A percentile compares a stretch with the other conserved stretches of the same genome.
Evolutionary conservation across 2,797 vertebrate genomes (phyloP).

Genomic region (Sphenodon punctatus): DNA sequence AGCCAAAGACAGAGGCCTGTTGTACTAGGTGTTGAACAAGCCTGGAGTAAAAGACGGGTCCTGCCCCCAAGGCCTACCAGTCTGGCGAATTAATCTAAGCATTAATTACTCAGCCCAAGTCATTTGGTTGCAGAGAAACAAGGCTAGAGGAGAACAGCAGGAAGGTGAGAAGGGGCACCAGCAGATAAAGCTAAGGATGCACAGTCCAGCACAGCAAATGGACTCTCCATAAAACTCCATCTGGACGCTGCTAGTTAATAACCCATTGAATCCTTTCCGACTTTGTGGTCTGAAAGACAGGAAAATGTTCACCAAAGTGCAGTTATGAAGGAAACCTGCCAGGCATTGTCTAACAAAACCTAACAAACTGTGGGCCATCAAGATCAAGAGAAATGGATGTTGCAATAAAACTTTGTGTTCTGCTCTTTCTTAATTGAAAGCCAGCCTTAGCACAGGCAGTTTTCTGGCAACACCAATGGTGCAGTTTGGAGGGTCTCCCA

Average conservation of each 20-base stretch:
- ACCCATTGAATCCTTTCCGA: neutral
- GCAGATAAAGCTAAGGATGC: too few species aligned
- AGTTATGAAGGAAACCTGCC: neutral
- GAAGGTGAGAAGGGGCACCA: neutral
- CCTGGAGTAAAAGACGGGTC: neutral
- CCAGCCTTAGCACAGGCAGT: neutral
- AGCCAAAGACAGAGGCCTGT: too few species aligned
- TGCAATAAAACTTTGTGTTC: neutral
- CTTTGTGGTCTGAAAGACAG: neutral
- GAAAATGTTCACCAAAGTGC: neutral
- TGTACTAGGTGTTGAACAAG: too few species aligned
- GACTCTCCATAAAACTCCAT: neutral
- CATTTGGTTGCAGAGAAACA: neutral
- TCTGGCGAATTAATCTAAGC: too few species aligned
- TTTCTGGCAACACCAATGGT: neutral
- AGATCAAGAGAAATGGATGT: neutral
- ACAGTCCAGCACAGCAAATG: neutral
- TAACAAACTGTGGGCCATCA: neutral
- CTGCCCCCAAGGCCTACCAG: neutral
- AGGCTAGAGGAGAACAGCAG: neutral
- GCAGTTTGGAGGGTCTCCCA: neutral
- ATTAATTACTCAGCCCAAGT: neutral
- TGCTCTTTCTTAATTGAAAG: neutral
- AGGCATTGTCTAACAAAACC: neutral
- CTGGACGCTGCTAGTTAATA: neutral